Conservation (phyloP, 2,888 invertebrate genomes). For the Malthinus flaveolus region DNA sequence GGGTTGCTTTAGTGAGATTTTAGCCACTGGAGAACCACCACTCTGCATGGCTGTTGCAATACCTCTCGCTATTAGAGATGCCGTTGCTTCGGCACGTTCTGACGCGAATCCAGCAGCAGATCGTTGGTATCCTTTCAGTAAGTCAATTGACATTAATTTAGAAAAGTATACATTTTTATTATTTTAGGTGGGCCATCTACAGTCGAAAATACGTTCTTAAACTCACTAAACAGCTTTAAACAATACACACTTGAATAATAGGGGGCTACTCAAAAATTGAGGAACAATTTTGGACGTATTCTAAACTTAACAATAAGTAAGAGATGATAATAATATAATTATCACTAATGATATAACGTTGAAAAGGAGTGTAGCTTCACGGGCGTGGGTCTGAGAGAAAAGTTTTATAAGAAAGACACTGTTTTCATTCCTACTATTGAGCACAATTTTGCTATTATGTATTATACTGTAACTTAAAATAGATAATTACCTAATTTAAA, state of each 20-base stretch:
- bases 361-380: no score
- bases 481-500: no score
- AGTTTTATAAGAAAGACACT: no score
- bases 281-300: no score
- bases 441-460: no score
- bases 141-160: slow-evolving; percentile 7
- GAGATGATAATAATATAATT: no score
- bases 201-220: background rate
- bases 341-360: no score
- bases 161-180: background rate
- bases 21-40: slow-evolving; percentile 68
- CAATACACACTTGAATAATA: slow-evolving; percentile 29
- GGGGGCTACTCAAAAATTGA: no score
- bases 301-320: no score
- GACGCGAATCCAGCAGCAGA: slow-evolving; percentile 34
- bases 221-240: background rate
- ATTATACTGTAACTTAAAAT: no score
- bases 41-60: slow-evolving; percentile 59
- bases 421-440: no score
- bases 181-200: background rate
- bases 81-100: slow-evolving; percentile 38
- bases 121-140: slow-evolving; percentile 41
- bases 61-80: slow-evolving; percentile 45
- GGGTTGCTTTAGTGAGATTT: slow-evolving; percentile 29
- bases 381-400: no score